Evolutionary conservation across 2,888 invertebrate genomes (phyloP).

Genomic region (Cyrtodaria siliqua): DNA sequence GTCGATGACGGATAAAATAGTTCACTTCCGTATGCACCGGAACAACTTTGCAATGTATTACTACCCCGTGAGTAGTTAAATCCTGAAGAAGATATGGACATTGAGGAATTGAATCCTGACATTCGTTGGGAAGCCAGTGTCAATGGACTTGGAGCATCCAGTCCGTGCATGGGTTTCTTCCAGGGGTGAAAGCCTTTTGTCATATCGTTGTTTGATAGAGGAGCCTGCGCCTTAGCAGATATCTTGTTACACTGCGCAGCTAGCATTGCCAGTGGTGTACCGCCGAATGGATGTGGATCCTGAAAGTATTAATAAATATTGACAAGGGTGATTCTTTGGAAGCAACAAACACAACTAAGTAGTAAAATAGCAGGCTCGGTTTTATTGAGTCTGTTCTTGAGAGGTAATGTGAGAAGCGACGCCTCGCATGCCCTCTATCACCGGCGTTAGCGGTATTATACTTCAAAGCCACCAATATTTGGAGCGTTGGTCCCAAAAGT

Average conservation of each 20-base stretch:
- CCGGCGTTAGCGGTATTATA: too few species aligned
- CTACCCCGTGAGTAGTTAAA: constrained; percentile 69
- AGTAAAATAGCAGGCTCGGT: too few species aligned
- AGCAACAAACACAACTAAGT: too few species aligned
- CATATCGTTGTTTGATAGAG: constrained; percentile 97
- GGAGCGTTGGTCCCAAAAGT: too few species aligned
- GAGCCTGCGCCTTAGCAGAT: constrained; percentile 97
- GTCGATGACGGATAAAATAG: constrained; percentile 91
- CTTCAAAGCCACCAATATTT: too few species aligned
- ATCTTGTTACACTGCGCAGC: constrained; percentile 99
- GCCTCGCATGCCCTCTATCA: too few species aligned
- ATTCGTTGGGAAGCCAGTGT: constrained; percentile 73
- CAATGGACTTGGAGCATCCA: constrained; percentile 70
- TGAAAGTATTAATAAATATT: too few species aligned
- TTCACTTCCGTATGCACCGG: constrained; percentile 87
- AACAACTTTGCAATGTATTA: constrained; percentile 62
- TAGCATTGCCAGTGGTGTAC: constrained; percentile 97
- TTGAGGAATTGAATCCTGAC: constrained; percentile 67
- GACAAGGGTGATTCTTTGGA: too few species aligned
- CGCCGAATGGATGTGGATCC: constrained; percentile 81
- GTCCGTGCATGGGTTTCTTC: constrained; percentile 72
- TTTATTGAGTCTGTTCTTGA: too few species aligned
- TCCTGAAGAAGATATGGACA: constrained; percentile 69
- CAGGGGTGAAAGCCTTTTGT: constrained; percentile 88
- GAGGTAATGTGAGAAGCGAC: too few species aligned